Evolutionary conservation across 2,797 vertebrate species (phyloP).

Genomic region (Syncerus caffer): DNA sequence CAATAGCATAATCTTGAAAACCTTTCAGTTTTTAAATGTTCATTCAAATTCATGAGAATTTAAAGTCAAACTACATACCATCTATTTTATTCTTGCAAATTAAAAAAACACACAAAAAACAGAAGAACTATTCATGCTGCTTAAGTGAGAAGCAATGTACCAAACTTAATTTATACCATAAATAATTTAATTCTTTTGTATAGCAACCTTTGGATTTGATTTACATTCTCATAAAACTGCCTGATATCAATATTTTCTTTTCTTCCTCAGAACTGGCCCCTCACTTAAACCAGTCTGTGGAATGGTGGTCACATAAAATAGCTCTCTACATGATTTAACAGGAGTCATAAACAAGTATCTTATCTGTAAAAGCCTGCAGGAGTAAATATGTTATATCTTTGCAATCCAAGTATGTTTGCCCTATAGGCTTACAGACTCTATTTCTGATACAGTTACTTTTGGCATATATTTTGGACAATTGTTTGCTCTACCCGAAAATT

Average conservation of each 20-base stretch:
- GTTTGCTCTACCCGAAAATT: conserved; percentile 80
- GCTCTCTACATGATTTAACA: conserved; percentile 78
- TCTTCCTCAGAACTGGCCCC: conserved; percentile 46
- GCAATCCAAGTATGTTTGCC: conserved; percentile 68
- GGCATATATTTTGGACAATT: conserved; percentile 71
- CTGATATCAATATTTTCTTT: conserved; percentile 49
- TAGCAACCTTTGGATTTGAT: conserved; percentile 73
- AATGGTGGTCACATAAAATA: conserved; percentile 75
- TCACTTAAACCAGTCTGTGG: conserved; percentile 70
- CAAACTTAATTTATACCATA: conserved; percentile 70
- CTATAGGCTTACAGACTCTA: conserved; percentile 69
- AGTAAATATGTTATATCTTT: conserved; percentile 72
- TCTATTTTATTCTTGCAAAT: conserved; percentile 50
- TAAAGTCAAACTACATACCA: conserved; percentile 49
- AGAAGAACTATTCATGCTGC: conserved; percentile 5
- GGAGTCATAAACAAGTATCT: conserved; percentile 76
- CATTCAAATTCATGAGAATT: conserved; percentile 50
- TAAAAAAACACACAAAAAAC: neutral
- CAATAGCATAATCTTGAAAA: neutral
- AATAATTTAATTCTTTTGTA: conserved; percentile 68
- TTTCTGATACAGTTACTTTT: conserved; percentile 63
- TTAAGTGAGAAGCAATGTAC: conserved; percentile 53
- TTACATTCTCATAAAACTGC: conserved; percentile 75
- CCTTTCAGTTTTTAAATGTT: conserved; percentile 57
- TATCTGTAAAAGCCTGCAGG: conserved; percentile 74